Base-by-base conservation (phyloP, 2,797 vertebrate species). In the Eleutherodactylus coqui region DNA sequence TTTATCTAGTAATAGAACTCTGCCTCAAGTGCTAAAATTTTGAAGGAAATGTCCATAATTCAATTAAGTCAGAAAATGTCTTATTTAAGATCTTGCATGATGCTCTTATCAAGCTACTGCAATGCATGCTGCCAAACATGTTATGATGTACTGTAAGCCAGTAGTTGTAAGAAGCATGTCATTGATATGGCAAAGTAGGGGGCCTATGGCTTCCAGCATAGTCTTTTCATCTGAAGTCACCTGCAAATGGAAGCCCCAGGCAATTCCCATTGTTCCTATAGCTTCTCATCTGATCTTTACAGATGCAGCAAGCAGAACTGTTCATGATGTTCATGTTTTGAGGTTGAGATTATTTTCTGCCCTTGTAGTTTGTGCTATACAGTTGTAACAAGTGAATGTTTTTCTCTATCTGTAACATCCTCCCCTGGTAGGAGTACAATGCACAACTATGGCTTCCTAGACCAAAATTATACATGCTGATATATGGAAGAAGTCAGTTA, bases 221-320 rank as follows among this genome's bases (percentile, higher is more conserved):
- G 47, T 82, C 79, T 49, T 82, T 82, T 82, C 62, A 70, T 82
- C 79, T 82, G 2, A 82, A 36, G 67, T 51, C 62, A 82, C 79
- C 79, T 82, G 64, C 32, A 53, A 38, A 38, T 27, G 36, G 19
- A n/a, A 70, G 21, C 62, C 79, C 34, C 24, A 27, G 14, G 62
- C 34, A 21, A 36, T 81, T 69, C 79, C 62, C 43, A 9, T 51
- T 45, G 32, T 70, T 49, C 53, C 29, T 38, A 60, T 58, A 41
- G 34, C 51, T 29, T 78, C 76, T 41, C 76, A 38, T 77, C 17
- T 24, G 17, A 49, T 77, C 60, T 49, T 64, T 64, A 47, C 8
- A n/a, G 62, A 81, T 49, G 43, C 29, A 49, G 17, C 21, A 69
- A 70, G 38, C 7, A 70, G 6, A 17, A 27, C 41, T 47, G 14